These are phyloP conservation scores for Planococcus citri DNA, from an alignment of 1,140 invertebrate genomes.

Conservation along the genomic window DNA sequence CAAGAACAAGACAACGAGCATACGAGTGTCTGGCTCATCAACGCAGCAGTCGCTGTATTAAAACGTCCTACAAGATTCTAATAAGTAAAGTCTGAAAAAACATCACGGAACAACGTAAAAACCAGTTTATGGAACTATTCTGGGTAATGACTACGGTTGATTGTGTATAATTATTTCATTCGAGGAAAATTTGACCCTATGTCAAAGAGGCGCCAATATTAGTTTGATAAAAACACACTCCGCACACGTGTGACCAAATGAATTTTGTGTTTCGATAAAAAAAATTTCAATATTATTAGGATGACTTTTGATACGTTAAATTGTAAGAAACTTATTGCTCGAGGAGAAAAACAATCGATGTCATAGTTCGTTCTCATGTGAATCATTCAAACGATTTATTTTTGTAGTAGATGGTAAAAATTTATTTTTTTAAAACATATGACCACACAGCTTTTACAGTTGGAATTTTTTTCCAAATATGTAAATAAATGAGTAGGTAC, in stretches of 20 bases:
- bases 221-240: neutral
- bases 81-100: neutral
- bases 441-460: too few relatives aligned
- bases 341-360: too few relatives aligned
- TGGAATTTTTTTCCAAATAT: too few relatives aligned
- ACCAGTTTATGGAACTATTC: neutral
- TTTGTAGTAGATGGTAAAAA: too few relatives aligned
- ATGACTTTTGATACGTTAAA: too few relatives aligned
- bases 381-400: too few relatives aligned
- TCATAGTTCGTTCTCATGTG: too few relatives aligned
- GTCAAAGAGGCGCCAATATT: neutral
- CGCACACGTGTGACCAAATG: neutral
- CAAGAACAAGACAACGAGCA: neutral
- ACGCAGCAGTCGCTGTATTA: neutral
- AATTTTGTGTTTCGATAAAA: neutral
- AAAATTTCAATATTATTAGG: too few relatives aligned
- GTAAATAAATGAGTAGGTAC: too few relatives aligned
- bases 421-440: too few relatives aligned
- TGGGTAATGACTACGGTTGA: neutral
- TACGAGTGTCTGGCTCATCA: neutral
- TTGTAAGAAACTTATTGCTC: too few relatives aligned
- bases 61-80: neutral
- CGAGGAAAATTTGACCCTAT: neutral
- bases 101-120: neutral
- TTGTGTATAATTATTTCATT: neutral